phyloP scores from a whole-genome alignment of 35 echinoderm and acorn worm species.

The Stichopus chloronotus region DNA sequence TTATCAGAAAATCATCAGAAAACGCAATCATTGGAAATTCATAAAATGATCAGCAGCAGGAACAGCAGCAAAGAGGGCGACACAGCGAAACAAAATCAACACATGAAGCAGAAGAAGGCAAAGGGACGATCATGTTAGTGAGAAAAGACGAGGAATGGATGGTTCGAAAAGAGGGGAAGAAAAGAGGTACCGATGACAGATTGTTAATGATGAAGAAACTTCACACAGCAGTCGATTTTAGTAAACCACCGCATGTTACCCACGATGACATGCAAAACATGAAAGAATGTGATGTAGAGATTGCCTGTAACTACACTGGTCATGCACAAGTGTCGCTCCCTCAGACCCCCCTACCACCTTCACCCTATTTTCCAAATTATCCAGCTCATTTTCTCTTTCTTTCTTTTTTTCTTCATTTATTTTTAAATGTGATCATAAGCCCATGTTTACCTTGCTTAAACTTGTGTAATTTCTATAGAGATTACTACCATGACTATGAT shows the following conservation, averaged over 20 bases:
- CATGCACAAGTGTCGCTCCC: background rate
- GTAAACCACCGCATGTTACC: background rate
- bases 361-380: background rate
- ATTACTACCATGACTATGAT: no score
- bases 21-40: no score
- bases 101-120: background rate
- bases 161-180: slow-evolving; percentile 25
- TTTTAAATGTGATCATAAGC: no score
- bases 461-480: no score
- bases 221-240: background rate
- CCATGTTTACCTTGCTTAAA: no score
- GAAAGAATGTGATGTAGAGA: background rate
- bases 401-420: no score
- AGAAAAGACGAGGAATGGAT: background rate
- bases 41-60: no score
- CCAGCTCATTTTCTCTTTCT: no score
- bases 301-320: background rate
- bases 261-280: background rate
- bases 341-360: background rate
- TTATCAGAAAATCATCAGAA: no score
- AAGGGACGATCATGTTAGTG: background rate
- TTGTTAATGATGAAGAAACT: slow-evolving; percentile 19
- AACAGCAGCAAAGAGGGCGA: no score
- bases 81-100: background rate
- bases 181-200: background rate